These are phyloP conservation scores for Etheostoma cragini DNA, from an alignment of 2,113 vertebrate genomes.

Conservation along the genomic window DNA sequence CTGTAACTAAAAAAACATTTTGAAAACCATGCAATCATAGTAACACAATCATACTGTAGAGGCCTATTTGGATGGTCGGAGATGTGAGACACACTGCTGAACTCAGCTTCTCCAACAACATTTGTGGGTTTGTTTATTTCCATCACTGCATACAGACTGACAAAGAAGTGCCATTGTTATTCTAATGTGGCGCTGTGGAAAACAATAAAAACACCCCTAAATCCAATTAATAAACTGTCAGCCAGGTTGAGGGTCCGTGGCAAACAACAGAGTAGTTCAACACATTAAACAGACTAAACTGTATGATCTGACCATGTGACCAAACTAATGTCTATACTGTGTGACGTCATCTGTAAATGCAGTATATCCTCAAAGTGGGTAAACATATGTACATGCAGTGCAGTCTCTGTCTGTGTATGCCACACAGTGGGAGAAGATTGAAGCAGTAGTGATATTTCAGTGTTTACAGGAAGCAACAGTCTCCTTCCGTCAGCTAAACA, in stretches of 20 bases:
- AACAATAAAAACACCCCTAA: slow-evolving; percentile 79
- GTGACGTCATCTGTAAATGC: slow-evolving; percentile 45
- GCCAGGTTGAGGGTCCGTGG: slow-evolving; percentile 68
- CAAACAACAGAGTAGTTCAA: slow-evolving; percentile 72
- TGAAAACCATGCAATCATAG: slow-evolving; percentile 18
- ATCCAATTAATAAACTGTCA: slow-evolving; percentile 84
- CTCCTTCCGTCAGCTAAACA: slow-evolving; percentile 31
- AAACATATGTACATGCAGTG: slow-evolving; percentile 8
- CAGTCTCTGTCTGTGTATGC: slow-evolving; percentile 24
- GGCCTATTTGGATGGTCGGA: slow-evolving; percentile 39
- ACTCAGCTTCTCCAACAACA: slow-evolving; percentile 56
- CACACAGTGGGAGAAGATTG: slow-evolving; percentile 33
- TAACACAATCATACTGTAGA: neutral
- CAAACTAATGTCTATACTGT: slow-evolving; percentile 40
- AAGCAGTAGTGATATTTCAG: slow-evolving; percentile 18
- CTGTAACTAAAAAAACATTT: slow-evolving; percentile 8
- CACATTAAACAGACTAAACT: slow-evolving; percentile 72
- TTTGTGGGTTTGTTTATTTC: slow-evolving; percentile 75
- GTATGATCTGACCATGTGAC: slow-evolving; percentile 65
- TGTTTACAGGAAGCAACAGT: slow-evolving; percentile 27
- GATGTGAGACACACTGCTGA: slow-evolving; percentile 54
- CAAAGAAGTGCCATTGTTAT: slow-evolving; percentile 82
- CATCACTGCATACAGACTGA: slow-evolving; percentile 68
- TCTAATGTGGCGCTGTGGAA: slow-evolving; percentile 72
- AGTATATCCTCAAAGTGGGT: slow-evolving; percentile 24